Evolutionary conservation across 53 echinoderm and acorn worm genomes (phyloP).

Genomic region (Holothuria leucospilota): DNA sequence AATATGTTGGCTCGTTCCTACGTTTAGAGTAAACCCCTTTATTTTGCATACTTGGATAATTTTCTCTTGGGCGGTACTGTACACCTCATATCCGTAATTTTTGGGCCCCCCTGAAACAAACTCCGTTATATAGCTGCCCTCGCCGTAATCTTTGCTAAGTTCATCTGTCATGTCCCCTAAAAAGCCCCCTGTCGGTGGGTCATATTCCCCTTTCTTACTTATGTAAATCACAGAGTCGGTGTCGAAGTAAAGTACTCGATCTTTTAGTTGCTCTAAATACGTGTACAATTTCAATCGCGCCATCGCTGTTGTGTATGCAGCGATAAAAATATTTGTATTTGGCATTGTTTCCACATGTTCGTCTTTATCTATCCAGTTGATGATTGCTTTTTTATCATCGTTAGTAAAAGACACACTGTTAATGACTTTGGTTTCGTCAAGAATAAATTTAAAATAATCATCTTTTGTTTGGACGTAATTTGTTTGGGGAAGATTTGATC

Average conservation of each 20-base stretch:
- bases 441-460: not conserved
- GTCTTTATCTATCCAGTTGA: not conserved
- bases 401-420: not conserved
- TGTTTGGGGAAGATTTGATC: constrained; percentile 21
- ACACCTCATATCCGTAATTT: constrained; percentile 58
- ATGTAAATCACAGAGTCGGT: constrained; percentile 57
- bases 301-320: constrained; percentile 52
- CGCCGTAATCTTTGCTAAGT: constrained; percentile 49
- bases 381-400: not conserved
- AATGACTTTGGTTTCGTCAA: constrained; percentile 5
- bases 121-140: constrained; percentile 53
- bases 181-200: constrained; percentile 46
- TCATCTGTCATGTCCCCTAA: constrained; percentile 72
- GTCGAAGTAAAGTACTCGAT: constrained; percentile 52
- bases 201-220: not conserved
- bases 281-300: constrained; percentile 54
- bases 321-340: constrained; percentile 24
- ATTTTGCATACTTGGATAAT: constrained; percentile 25
- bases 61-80: not conserved
- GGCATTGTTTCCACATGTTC: not conserved
- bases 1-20: not conserved
- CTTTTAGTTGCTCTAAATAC: constrained; percentile 42
- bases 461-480: not conserved
- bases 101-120: constrained; percentile 53
- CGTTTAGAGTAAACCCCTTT: constrained; percentile 53